Percentiles rank a stretch among this genome's conserved stretches.
Conservation (phyloP, 2,113 vertebrate genomes). For the Erythrolamprus reginae region DNA sequence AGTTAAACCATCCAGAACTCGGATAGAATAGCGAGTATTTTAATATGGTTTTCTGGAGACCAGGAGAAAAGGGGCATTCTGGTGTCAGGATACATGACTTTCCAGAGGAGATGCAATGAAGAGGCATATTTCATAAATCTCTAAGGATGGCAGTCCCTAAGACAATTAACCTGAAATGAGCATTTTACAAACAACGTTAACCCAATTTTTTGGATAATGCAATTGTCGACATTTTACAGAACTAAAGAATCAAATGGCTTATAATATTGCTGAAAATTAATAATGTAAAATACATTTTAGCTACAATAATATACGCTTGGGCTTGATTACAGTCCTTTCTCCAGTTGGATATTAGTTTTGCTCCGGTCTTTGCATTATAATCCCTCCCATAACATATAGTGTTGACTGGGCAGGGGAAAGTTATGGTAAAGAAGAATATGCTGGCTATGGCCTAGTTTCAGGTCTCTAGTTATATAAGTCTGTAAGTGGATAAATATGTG, state of each 20-base stretch:
- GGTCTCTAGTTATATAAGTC: background rate
- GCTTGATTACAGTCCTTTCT: background rate
- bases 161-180: background rate
- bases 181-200: background rate
- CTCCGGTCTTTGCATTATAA: background rate
- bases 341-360: background rate
- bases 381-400: background rate
- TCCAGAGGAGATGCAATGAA: background rate
- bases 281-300: background rate
- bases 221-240: background rate
- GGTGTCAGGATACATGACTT: background rate
- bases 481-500: background rate
- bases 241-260: background rate
- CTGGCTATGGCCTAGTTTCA: background rate
- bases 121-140: background rate
- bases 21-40: background rate
- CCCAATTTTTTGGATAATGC: background rate
- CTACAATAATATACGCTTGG: background rate
- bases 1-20: background rate
- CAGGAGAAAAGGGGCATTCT: background rate
- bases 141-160: background rate
- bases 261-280: background rate
- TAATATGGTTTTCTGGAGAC: background rate
- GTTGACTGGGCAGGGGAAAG: background rate
- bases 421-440: background rate